Evolutionary conservation across 2,797 vertebrate species (phyloP), one percentile per base, ranked within the genome.

Genomic region (Argyrosomus regius): DNA sequence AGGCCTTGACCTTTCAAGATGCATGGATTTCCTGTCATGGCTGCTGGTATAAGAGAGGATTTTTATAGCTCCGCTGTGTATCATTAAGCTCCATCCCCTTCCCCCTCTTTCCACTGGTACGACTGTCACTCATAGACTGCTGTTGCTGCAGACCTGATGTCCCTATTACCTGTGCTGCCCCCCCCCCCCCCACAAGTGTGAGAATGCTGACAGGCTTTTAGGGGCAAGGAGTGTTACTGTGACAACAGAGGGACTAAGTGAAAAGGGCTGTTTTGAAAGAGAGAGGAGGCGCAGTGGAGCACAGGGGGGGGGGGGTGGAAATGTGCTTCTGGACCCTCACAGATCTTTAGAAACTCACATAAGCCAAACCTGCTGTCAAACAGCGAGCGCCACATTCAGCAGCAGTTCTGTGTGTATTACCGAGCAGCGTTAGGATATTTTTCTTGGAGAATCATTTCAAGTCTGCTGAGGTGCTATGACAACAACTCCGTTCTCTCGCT

Each of bases 1-100:
- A 77, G 78, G 73, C 86, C 78, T 76, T 92, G 88, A 93, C 89
- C 93, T 92, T 92, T 92, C 66, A 77, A 81, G 67, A 85, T 75
- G 77, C 88, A 91, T 89, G 68, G 84, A 91, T 92, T 93, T 90
- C 71, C 84, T 91, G 87, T 80, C 89, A 75, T 45, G 66, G 78
- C 77, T 74, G 26, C 78, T 35, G 60, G 69, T 67, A 64, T 78
- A 80, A 66, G 60, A 54, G 62, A 76, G 22, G 74, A 48, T 89
- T 85, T 87, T 90, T 88, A 81, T 76, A 78, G 83, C 78, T 63
- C 77, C 26, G 5, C 65, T 73, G 79, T 78, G 80, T 78, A 78
- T 89, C 72, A 88, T 91, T 88, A 91, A 76, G 86, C 72, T 61
- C n/a, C 80, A 39, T 18, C 56, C 75, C 63, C 20, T n/a, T 56